A percentile compares a stretch with the other conserved stretches of the same genome.
Conservation (phyloP, 53 echinoderm and acorn worm genomes). For the Patiria pectinifera region DNA sequence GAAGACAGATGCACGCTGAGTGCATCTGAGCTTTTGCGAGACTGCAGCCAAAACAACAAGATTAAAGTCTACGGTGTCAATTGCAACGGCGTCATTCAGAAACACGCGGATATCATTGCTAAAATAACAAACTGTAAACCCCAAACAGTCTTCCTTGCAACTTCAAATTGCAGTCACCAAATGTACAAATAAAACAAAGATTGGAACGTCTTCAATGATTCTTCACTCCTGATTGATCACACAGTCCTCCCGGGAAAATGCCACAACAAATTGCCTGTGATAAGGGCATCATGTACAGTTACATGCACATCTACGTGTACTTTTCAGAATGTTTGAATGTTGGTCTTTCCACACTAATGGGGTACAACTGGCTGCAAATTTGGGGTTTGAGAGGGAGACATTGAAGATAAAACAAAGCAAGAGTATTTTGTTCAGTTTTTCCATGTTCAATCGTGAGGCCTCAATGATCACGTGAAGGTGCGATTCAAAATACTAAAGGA, state of each 20-base stretch:
- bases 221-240: too few relatives aligned
- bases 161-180: neutral
- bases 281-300: neutral
- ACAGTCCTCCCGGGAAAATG: neutral
- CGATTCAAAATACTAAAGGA: too few relatives aligned
- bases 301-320: conserved; percentile 5
- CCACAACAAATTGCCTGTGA: neutral
- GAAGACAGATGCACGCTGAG: neutral
- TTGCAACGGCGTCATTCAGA: neutral
- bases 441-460: too few relatives aligned
- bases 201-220: too few relatives aligned
- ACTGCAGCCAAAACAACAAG: neutral
- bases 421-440: too few relatives aligned
- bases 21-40: neutral
- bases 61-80: neutral
- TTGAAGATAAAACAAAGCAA: neutral
- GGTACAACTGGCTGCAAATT: too few relatives aligned
- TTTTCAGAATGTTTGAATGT: too few relatives aligned
- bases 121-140: neutral
- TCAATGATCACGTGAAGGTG: too few relatives aligned
- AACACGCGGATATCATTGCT: neutral
- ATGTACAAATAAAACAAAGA: too few relatives aligned
- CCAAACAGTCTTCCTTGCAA: neutral
- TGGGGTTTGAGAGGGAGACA: neutral
- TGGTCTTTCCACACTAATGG: too few relatives aligned